These are phyloP conservation scores for Bombus haemorrhoidalis DNA, from an alignment of 1,140 invertebrate genomes.

Conservation along the genomic window DNA sequence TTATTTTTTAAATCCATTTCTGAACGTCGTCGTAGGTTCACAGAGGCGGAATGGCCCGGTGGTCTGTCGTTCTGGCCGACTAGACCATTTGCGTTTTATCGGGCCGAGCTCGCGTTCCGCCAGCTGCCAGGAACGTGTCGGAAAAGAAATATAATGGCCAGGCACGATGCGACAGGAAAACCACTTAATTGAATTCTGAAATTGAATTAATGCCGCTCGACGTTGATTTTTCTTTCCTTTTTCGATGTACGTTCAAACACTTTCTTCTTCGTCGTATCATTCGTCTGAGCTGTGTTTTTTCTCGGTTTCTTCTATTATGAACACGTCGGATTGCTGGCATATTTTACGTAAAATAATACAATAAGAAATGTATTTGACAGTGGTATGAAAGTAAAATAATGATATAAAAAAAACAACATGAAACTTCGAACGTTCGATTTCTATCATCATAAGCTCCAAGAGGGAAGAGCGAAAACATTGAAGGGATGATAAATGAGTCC, in stretches of 20 bases:
- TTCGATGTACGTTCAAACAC: neutral
- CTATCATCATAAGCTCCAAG: too few species aligned
- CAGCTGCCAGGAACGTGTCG: conserved; percentile 6
- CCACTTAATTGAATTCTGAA: conserved; percentile 2
- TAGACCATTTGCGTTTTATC: conserved; percentile 47
- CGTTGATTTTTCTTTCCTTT: neutral
- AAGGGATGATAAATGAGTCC: too few species aligned
- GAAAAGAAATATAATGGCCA: conserved; percentile 20
- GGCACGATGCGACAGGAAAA: neutral
- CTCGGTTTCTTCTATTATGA: neutral
- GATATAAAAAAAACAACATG: neutral
- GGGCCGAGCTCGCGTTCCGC: conserved; percentile 21
- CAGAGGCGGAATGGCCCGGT: neutral
- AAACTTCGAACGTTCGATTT: neutral
- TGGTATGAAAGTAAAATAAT: too few species aligned
- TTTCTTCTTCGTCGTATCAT: neutral
- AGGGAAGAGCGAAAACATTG: too few species aligned
- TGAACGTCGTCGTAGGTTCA: neutral
- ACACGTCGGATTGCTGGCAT: too few species aligned
- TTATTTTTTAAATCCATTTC: conserved; percentile 57
- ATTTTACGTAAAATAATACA: neutral
- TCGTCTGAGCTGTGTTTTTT: neutral
- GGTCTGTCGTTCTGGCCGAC: neutral
- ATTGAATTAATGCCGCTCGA: neutral
- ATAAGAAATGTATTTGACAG: neutral